phyloP scores from a whole-genome alignment of 2,888 invertebrate genomes.

The Zeuzera pyrina region DNA sequence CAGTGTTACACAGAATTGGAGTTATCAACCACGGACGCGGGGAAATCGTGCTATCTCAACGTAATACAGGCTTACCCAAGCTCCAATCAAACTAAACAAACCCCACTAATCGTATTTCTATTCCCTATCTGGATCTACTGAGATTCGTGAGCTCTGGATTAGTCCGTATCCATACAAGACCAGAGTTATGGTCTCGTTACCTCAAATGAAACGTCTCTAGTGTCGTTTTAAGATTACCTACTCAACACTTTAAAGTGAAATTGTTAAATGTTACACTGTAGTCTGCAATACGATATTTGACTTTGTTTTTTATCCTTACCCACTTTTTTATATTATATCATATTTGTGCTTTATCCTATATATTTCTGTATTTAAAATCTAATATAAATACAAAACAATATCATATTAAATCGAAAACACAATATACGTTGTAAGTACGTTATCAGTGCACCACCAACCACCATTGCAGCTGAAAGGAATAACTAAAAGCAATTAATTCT shows the following conservation, averaged over 20 bases:
- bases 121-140: slow-evolving; percentile 54
- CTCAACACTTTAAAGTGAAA: not conserved
- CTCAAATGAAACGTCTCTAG: slow-evolving; percentile 47
- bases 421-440: slow-evolving; percentile 40
- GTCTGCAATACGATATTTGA: no score
- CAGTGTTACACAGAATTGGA: slow-evolving; percentile 53
- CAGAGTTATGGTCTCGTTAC: slow-evolving; percentile 58
- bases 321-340: no score
- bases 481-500: slow-evolving; percentile 55
- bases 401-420: slow-evolving; percentile 13
- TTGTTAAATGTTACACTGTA: no score
- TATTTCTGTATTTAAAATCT: no score
- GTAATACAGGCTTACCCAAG: slow-evolving; percentile 58
- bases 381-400: no score
- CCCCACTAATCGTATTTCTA: slow-evolving; percentile 64
- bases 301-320: no score
- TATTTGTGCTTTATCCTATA: no score
- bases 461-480: slow-evolving; percentile 51
- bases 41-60: slow-evolving; percentile 67
- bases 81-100: slow-evolving; percentile 71
- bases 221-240: slow-evolving; percentile 15
- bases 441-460: slow-evolving; percentile 53
- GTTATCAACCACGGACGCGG: slow-evolving; percentile 65
- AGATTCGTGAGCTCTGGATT: slow-evolving; percentile 60
- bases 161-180: slow-evolving; percentile 51